Evolutionary conservation across 1,140 invertebrate species (phyloP).

Genomic region (Phortica variegata): DNA sequence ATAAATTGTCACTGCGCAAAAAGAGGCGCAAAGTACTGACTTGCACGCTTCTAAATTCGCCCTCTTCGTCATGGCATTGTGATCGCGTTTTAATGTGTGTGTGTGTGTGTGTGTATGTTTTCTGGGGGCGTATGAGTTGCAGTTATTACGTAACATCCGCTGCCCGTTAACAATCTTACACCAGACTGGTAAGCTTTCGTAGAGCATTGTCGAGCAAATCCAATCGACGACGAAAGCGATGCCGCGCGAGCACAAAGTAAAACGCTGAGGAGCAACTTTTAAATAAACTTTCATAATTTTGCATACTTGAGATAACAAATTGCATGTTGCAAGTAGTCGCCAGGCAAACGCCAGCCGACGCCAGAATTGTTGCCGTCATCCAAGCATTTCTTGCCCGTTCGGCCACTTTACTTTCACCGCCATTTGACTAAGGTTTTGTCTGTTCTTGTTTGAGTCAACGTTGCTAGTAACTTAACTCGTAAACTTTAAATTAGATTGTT

Average conservation of each 20-base stretch:
- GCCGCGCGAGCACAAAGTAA: too few species aligned
- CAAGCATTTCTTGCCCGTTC: background rate
- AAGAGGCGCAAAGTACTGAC: too few species aligned
- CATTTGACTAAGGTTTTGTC: background rate
- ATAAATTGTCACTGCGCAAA: constrained; percentile 44
- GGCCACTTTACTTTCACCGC: background rate
- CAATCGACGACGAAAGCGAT: too few species aligned
- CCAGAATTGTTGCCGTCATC: constrained; percentile 25
- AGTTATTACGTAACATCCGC: constrained; percentile 43
- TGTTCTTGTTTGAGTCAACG: constrained; percentile 1
- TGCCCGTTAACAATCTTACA: constrained; percentile 1
- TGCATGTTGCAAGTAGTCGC: constrained; percentile 44
- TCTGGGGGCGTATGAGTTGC: constrained; percentile 18
- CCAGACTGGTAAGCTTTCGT: too few species aligned
- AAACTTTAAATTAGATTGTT: constrained; percentile 52
- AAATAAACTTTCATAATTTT: constrained; percentile 53
- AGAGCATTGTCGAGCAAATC: too few species aligned
- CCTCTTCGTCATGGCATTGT: too few species aligned
- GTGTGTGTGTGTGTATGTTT: constrained; percentile 2
- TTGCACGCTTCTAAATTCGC: too few species aligned
- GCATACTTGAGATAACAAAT: constrained; percentile 52
- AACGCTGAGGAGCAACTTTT: constrained; percentile 44
- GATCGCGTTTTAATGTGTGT: constrained; percentile 9
- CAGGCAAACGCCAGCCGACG: too few species aligned
- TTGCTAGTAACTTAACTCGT: constrained; percentile 24